These are phyloP conservation scores for Andrena praecox DNA, from an alignment of 2,888 invertebrate genomes.

Conservation along the genomic window DNA sequence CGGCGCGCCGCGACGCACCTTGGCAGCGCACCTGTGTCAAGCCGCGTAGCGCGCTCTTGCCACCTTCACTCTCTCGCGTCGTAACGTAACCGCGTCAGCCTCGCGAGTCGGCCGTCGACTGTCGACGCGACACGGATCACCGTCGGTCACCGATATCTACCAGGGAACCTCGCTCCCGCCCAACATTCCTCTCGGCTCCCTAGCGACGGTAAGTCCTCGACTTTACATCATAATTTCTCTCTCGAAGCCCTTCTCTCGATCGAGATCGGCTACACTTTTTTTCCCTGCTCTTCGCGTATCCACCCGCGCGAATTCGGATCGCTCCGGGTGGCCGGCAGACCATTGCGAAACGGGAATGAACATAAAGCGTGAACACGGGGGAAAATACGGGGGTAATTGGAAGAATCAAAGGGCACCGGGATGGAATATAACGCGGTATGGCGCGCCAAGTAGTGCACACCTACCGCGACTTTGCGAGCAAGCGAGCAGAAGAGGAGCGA, in stretches of 20 bases:
- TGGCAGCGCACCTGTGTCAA: slow-evolving; percentile 82
- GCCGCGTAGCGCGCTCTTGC: slow-evolving; percentile 73
- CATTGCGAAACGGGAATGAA: not conserved
- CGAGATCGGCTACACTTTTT: not conserved
- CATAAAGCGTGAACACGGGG: not conserved
- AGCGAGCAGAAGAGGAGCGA: not conserved
- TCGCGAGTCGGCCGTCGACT: slow-evolving; percentile 54
- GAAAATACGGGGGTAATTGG: too few relatives aligned
- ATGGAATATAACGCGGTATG: not conserved
- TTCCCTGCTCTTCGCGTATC: not conserved
- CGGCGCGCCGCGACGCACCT: slow-evolving; percentile 55
- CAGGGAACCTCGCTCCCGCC: not conserved
- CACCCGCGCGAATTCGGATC: not conserved
- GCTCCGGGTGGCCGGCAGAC: not conserved
- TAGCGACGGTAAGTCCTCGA: slow-evolving; percentile 40
- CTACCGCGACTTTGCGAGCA: too few relatives aligned
- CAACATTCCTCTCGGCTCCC: slow-evolving; percentile 9
- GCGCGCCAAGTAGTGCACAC: not conserved
- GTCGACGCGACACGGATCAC: slow-evolving; percentile 56
- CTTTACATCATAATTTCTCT: not conserved
- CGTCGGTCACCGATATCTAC: slow-evolving; percentile 12
- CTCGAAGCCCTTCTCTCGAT: not conserved
- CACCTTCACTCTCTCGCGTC: slow-evolving; percentile 70
- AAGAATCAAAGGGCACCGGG: not conserved
- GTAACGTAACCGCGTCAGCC: slow-evolving; percentile 59